Conservation (phyloP, 2,888 invertebrate genomes). For the Noctua pronuba region DNA sequence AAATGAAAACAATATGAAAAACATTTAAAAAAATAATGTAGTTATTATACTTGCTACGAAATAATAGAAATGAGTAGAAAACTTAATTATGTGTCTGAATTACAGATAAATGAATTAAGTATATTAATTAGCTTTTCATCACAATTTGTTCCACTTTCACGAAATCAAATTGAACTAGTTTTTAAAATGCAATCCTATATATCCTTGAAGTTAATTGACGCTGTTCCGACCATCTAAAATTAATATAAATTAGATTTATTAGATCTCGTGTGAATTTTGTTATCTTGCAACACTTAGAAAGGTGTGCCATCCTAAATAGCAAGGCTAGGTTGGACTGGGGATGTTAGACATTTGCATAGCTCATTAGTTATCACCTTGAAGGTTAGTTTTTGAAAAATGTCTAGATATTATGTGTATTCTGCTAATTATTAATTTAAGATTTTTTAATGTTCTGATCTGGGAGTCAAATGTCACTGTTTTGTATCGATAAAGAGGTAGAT, state of each 20-base stretch:
- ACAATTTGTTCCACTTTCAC: constrained; percentile 11
- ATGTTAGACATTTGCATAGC: constrained; percentile 28
- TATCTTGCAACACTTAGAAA: constrained; percentile 63
- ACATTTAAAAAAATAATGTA: too few relatives aligned
- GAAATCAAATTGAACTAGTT: constrained; percentile 11
- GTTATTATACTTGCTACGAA: background rate
- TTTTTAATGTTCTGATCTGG: background rate
- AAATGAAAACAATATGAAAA: too few relatives aligned
- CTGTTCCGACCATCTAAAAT: constrained; percentile 12
- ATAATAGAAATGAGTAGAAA: background rate
- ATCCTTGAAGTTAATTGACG: constrained; percentile 44
- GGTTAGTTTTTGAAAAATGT: constrained; percentile 13
- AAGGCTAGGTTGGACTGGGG: constrained; percentile 50
- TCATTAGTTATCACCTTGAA: constrained; percentile 47
- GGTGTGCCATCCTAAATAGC: constrained; percentile 62
- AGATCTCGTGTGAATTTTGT: constrained; percentile 44
- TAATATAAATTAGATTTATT: constrained; percentile 52
- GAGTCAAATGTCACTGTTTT: background rate
- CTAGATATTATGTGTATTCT: background rate
- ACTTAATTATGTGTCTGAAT: background rate
- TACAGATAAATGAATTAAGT: background rate
- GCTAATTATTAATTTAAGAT: background rate
- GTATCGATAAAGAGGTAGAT: background rate
- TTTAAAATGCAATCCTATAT: constrained; percentile 14
- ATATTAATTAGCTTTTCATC: background rate